Evolutionary conservation across 2,888 invertebrate genomes (phyloP).

Genomic region (Hyppa rectilinea): DNA sequence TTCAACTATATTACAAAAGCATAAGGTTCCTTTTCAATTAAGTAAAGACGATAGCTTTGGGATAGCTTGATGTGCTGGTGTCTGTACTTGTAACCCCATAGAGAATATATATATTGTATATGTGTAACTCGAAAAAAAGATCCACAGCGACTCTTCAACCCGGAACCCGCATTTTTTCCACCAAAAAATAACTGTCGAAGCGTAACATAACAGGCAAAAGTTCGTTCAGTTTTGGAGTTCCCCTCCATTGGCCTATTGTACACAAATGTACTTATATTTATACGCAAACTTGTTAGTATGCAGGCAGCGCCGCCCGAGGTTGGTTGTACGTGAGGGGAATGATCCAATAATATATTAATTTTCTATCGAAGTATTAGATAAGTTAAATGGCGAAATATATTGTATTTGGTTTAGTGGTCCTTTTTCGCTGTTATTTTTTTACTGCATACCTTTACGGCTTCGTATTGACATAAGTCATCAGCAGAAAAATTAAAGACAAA

Average conservation of each 20-base stretch:
- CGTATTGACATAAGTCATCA: too few relatives aligned
- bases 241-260: conserved; percentile 20
- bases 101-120: too few relatives aligned
- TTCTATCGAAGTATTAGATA: conserved; percentile 59
- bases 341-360: conserved; percentile 51
- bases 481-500: too few relatives aligned
- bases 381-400: conserved; percentile 42
- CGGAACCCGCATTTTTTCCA: not conserved
- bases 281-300: conserved; percentile 39
- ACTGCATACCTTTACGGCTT: not conserved
- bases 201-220: not conserved
- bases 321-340: conserved; percentile 55
- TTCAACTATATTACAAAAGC: too few relatives aligned
- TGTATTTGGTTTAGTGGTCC: conserved; percentile 16
- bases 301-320: conserved; percentile 37
- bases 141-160: not conserved
- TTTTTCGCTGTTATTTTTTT: conserved; percentile 1
- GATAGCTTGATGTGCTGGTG: too few relatives aligned
- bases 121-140: not conserved
- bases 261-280: conserved; percentile 38
- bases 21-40: too few relatives aligned
- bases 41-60: too few relatives aligned
- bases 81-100: too few relatives aligned
- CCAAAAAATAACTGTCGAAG: conserved; percentile 11
- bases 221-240: conserved; percentile 12